Evolutionary conservation across 2,113 vertebrate species (phyloP), one percentile per base, ranked within the genome.

Genomic region (Panurus biarmicus): DNA sequence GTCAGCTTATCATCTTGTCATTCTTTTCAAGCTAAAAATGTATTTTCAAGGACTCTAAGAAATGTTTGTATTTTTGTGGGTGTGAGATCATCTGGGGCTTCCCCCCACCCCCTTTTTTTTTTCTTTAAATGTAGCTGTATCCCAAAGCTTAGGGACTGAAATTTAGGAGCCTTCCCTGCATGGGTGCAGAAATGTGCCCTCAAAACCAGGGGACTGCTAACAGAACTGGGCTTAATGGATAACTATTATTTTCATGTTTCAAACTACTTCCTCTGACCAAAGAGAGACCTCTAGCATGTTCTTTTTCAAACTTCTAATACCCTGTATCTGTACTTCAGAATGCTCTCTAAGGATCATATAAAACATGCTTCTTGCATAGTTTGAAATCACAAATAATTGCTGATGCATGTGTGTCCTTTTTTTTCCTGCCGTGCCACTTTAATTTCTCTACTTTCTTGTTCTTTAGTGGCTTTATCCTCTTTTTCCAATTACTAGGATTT

Each of bases 91-190:
- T 36, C 5, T 50, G 5, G 11, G 5, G 4, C n/a, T 38, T 11
- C 4, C 4, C 11, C 7, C 20, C 4, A 5, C 2, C 6, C 11
- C 12, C 10, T 20, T 25, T n/a, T 12, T 20, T 25, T n/a, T 12
- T 24, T 6, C 5, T 40, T 28, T 14, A 42, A 4, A 61, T 83
- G 14, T 35, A 42, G 22, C 15, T 67, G 9, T 61, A n/a, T n/a
- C 17, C 7, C 12, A 47, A 31, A 48, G 35, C 25, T 70, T 5
- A 50, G 33, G 42, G 17, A 11, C 23, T 70, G 44, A 50, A 73
- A 36, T 50, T 65, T 24, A 75, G 58, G 38, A 67, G 29, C 8
- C 16, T 4, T 76, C 6, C 15, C 21, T 69, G 23, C 16, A 11
- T 14, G 21, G 9, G 10, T 45, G 31, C 10, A 35, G 51, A 71